These are phyloP conservation scores for Acanthurus lineatus DNA, from an alignment of 2,797 vertebrate genomes.

Conservation along the genomic window DNA sequence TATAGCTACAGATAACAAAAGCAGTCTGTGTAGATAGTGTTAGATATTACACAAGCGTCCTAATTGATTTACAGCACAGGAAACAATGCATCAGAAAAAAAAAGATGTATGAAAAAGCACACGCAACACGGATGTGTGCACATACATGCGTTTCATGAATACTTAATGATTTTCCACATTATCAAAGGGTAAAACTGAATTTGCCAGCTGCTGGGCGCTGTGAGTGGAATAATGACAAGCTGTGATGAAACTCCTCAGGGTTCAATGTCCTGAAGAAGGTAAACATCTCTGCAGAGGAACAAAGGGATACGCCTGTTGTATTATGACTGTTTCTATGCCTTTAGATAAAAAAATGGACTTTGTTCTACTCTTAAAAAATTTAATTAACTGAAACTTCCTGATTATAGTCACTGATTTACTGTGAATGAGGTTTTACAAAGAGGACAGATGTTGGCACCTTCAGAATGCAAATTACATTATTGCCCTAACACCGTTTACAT, in stretches of 20 bases:
- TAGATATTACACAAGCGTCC: slow-evolving; percentile 67
- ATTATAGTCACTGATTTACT: slow-evolving; percentile 32
- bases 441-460: not conserved
- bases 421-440: slow-evolving; percentile 11
- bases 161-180: slow-evolving; percentile 80
- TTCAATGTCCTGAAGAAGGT: slow-evolving; percentile 61
- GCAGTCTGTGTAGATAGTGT: slow-evolving; percentile 65
- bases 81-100: slow-evolving; percentile 59
- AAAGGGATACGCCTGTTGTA: slow-evolving; percentile 50
- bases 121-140: slow-evolving; percentile 63
- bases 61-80: slow-evolving; percentile 68
- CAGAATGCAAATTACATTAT: slow-evolving; percentile 30
- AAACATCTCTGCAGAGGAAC: slow-evolving; percentile 63
- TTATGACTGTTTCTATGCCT: slow-evolving; percentile 27
- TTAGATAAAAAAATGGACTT: not conserved
- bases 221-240: slow-evolving; percentile 80
- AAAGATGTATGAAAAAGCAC: slow-evolving; percentile 52
- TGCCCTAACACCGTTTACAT: slow-evolving; percentile 20
- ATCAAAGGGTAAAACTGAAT: slow-evolving; percentile 82
- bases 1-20: slow-evolving; percentile 69
- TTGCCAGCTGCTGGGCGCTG: slow-evolving; percentile 76
- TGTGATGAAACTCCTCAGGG: slow-evolving; percentile 73
- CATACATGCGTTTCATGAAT: slow-evolving; percentile 78
- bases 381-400: slow-evolving; percentile 24
- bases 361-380: slow-evolving; percentile 12